Evolutionary conservation across 2,797 vertebrate species (phyloP), one percentile per base, ranked within the genome.

Genomic region (Pseudochromis fuscus): DNA sequence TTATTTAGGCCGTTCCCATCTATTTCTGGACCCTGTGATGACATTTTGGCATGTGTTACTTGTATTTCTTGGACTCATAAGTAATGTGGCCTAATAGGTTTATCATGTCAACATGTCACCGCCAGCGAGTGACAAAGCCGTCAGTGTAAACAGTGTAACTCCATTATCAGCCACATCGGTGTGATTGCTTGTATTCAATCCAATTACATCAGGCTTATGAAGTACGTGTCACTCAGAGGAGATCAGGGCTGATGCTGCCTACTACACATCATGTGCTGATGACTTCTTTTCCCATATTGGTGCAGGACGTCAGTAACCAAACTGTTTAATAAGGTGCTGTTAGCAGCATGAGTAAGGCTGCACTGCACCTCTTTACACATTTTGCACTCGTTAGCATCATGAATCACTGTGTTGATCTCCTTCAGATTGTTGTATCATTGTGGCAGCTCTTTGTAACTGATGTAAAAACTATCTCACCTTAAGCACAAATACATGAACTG

Each of bases 141-240:
- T 19, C 25, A 23, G 28, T 40, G 1, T 63, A 60, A 64, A 52
- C 21, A 46, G 25, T 31, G 13, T 55, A 55, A 76, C n/a, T 21
- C 23, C 57, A 5, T 81, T 66, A 83, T 71, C 45, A 48, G 44
- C 24, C 48, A 63, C 66, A 78, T 72, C 59, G 59, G 27, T 13
- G 5, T 12, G 27, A 78, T 69, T 58, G 50, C 64, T 59, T 57
- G 11, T 18, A 45, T 61, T 62, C 33, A 82, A 49, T 72, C 69
- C 63, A 52, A 11, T 79, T 51, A 59, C 28, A 38, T 44, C 46
- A 40, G 16, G 37, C 44, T 53, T 19, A 65, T 16, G 28, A 67
- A 30, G 21, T 40, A 48, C 27, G 62, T 52, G 4, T 67, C 72
- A 49, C 9, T 62, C 40, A 48, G 25, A 62, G 21, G 48, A 10